Evolutionary conservation across 2,113 vertebrate species (phyloP), one percentile per base, ranked within the genome.

Genomic region (Pan paniscus): DNA sequence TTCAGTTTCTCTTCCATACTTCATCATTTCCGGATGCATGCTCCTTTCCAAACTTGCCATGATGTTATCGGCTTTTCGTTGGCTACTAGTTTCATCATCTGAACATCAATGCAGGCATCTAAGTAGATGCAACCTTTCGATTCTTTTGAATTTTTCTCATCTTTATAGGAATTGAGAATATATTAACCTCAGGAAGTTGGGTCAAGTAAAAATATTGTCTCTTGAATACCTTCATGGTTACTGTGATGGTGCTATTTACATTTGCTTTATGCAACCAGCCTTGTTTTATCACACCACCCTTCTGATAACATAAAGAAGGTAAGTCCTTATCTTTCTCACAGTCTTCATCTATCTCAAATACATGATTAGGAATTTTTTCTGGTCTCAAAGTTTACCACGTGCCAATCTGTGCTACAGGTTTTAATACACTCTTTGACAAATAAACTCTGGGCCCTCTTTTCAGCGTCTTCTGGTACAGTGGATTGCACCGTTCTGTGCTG

Each of bases 221-320:
- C 98, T 99, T 99, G 98, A 99, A 99, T 38, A 99, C 99, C 99
- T 99, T 98, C 22, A 75, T 95, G 96, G 80, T 99, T 83, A 99
- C 99, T 5, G 99, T 99, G 98, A 99, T 99, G n/a, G 99, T 99
- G 98, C 99, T 99, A 97, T 99, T 99, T 91, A 99, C 99, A 94
- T 99, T 99, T 93, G 99, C 99, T 98, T 99, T 99, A 98, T 99
- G 99, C 90, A 99, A 98, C 99, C 99, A 99, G 98, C 99, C 99
- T 98, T 99, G 99, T 98, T 99, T 99, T 98, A 99, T 99, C 96
- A 99, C 98, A 35, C 99, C 99, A 13, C 99, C 99, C 97, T 99
- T 99, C 98, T 99, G 99, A 86, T 99, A 99, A 98, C 99, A 99
- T 82, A 99, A 97, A 0, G 99, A 99, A 0, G 99, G 97, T 0